Base-by-base conservation (phyloP, 1,140 invertebrate species). In the Eumaeus atala region DNA sequence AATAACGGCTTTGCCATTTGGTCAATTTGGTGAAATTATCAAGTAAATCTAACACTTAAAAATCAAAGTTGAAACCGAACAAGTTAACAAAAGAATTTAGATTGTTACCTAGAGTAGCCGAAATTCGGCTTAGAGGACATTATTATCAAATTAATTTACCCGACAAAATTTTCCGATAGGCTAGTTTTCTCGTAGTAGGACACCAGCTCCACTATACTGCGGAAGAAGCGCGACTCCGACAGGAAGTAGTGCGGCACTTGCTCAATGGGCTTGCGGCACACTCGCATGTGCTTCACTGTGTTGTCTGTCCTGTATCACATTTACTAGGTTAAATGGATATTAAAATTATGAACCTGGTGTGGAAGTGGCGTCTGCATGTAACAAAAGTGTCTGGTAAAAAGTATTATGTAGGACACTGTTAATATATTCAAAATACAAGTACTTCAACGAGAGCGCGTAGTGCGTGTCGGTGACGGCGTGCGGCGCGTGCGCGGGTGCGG, bases 381-480 rank as follows among this genome's bases (percentile, higher is more conserved):
- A 4, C 35, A 9, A 37, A 10, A 5, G n/a, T 10, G 1, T 37
- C 2, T 37, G 3, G 9, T 37, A 5, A 9, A 35, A 9, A 7
- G 34, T 9, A n/a, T 2, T n/a, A 37, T n/a, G 3, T 3, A 37
- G 8, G 9, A 9, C 9, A 37, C 10, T 38, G n/a, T 10, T 10
- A 11, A 38, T 4, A 33, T 9, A 11, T 1, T 33, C 18, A 28
- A 21, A 8, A 17, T 17, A 11, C 56, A 91, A 91, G 90, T 89
- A 97, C 95, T 96, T 97, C 60, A 97, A 90, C 83, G 95, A 97
- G 36, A 98, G 91, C 47, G 96, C 96, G 77, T 94, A 96, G 73
- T 92, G 90, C 14, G 93, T 93, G 81, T 94, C 93, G 58, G 90
- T 84, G 28, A 89, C 82, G 51, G 89, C 79, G 35, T 88, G 88